Evolutionary conservation across 30 jellyfish, hydroid and myxozoan genomes (phyloP).

Genomic region (Nemopilema nomurai): DNA sequence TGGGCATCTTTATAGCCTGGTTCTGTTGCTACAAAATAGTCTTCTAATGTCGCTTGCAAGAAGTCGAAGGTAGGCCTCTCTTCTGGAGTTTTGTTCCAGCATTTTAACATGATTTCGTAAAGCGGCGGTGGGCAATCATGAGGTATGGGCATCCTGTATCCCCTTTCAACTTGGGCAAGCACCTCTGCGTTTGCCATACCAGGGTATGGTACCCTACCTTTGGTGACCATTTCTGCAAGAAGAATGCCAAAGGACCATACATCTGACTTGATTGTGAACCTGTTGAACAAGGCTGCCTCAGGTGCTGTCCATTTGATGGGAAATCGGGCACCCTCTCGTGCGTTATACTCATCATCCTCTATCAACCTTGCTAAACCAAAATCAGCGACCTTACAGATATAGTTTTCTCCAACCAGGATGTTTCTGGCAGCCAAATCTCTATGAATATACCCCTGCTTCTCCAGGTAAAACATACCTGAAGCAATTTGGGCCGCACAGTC

Average conservation of each 20-base stretch:
- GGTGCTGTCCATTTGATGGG: constrained; percentile 99
- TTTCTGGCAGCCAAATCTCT: constrained; percentile 98
- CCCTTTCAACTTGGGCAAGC: constrained; percentile 87
- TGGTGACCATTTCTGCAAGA: constrained; percentile 85
- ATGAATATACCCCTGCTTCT: constrained; percentile 88
- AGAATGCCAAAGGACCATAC: constrained; percentile 97
- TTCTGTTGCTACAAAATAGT: constrained; percentile 90
- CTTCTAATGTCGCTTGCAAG: constrained; percentile 79
- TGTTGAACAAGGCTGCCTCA: constrained; percentile 91
- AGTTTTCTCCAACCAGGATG: constrained; percentile 91
- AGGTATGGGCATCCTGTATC: constrained; percentile 92
- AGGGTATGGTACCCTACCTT: constrained; percentile 96
- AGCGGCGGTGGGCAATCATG: constrained; percentile 86
- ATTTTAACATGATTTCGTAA: constrained; percentile 78
- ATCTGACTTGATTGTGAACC: constrained; percentile 92
- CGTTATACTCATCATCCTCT: constrained; percentile 94
- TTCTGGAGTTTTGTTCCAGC: constrained; percentile 86
- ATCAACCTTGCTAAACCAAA: constrained; percentile 96
- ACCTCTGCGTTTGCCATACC: constrained; percentile 96
- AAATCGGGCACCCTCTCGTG: constrained; percentile 96
- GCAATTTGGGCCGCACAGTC: constrained; percentile 98
- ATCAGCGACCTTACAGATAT: constrained; percentile 95
- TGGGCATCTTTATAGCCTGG: constrained; percentile 68
- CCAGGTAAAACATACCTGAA: constrained; percentile 93
- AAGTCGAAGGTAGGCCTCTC: constrained; percentile 92